Evolutionary conservation across 2,797 vertebrate species (phyloP), one percentile per base, ranked within the genome.

Genomic region (Sebastes ruberrimus): DNA sequence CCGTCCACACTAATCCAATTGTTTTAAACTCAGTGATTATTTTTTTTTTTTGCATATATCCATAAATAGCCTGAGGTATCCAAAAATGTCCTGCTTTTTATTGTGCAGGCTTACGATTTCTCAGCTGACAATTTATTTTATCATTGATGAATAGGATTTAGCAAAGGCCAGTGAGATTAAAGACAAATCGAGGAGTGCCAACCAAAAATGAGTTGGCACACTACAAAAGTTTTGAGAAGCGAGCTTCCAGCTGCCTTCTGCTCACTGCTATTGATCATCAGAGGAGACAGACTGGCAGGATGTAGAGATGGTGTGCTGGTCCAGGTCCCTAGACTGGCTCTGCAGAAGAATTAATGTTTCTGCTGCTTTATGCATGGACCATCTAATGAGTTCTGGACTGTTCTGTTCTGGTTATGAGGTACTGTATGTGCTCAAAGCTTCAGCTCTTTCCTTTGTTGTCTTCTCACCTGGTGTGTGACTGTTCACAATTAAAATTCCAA

Each of bases 241-340:
- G 5, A 83, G 67, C 60, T 62, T 88, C 75, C 74, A 66, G 83
- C 82, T 86, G 84, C 90, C 92, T 92, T 89, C 90, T 94, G 92
- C 81, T 87, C 67, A 28, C 80, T 10, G 59, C 86, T 78, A 90
- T 89, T 91, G 91, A 91, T 94, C 90, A 92, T 86, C 66, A 75
- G 78, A 86, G 52, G 82, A 71, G 79, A 85, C 81, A 65, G 86
- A 88, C 90, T 90, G 91, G 91, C 87, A 89, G 85, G 76, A 84
- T 66, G 70, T 69, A 80, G 78, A 20, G 75, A 53, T 57, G 71
- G 25, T 64, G 77, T 61, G 71, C 81, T 57, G 76, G 76, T 84
- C 87, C 88, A 88, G 60, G 70, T 87, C 80, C 71, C 59, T 76
- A 67, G 73, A 81, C 80, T 30, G 60, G 74, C 55, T 65, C 68